Conservation (phyloP, 2,797 vertebrate species). For the Parotocinclus haroldoi region DNA sequence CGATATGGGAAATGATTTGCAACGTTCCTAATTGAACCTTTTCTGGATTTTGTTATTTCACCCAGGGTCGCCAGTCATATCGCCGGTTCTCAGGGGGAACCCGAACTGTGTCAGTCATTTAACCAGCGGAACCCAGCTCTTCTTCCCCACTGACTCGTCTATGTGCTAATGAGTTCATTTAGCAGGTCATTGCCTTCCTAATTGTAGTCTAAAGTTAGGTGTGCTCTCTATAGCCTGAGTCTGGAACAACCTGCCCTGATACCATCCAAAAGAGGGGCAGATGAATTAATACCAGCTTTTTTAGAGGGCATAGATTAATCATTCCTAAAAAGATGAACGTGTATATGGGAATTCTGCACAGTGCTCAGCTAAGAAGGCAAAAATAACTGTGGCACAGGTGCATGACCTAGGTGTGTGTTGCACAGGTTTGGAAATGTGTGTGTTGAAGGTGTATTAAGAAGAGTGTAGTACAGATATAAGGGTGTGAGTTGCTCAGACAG, state of each 20-base stretch:
- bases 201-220: slow-evolving; percentile 52
- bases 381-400: too few species aligned
- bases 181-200: slow-evolving; percentile 47
- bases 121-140: slow-evolving; percentile 35
- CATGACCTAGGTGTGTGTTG: too few species aligned
- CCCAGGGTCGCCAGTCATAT: slow-evolving; percentile 35
- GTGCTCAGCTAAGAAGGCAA: too few species aligned
- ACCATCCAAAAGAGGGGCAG: background rate
- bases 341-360: too few species aligned
- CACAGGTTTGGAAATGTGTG: too few species aligned
- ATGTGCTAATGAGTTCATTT: slow-evolving; percentile 59
- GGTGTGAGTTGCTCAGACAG: too few species aligned
- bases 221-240: slow-evolving; percentile 22
- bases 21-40: background rate
- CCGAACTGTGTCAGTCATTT: slow-evolving; percentile 52
- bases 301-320: too few species aligned
- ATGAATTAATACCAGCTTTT: too few species aligned
- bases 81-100: slow-evolving; percentile 28
- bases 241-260: slow-evolving; percentile 45
- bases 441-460: too few species aligned
- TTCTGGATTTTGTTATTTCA: slow-evolving; percentile 15
- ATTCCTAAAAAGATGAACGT: too few species aligned
- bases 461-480: too few species aligned
- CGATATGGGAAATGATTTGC: slow-evolving; percentile 4
- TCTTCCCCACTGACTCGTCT: slow-evolving; percentile 53